Percentiles rank a stretch among this genome's conserved stretches.
Evolutionary conservation across 2,797 vertebrate genomes (phyloP).

Genomic region (Oreochromis grahami): DNA sequence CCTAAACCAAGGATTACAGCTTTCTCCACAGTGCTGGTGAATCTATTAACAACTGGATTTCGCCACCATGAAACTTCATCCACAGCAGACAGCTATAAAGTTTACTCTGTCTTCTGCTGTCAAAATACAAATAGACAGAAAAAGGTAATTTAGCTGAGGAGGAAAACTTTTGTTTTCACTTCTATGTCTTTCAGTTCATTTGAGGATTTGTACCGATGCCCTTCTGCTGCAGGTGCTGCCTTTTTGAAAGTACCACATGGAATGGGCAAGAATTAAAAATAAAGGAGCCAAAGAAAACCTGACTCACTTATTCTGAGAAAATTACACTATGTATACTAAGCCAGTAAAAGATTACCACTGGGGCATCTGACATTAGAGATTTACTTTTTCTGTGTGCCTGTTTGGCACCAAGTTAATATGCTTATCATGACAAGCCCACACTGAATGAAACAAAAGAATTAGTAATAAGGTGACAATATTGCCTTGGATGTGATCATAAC

Average conservation of each 20-base stretch:
- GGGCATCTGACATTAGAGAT: background rate
- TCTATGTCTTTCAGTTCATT: background rate
- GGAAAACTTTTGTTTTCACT: background rate
- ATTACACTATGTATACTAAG: background rate
- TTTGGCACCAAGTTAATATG: background rate
- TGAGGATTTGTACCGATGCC: background rate
- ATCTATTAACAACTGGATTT: background rate
- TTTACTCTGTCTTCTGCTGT: background rate
- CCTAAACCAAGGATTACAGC: conserved; percentile 28
- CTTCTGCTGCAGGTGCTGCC: background rate
- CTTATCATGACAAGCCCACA: background rate
- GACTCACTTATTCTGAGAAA: background rate
- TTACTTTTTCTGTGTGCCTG: background rate
- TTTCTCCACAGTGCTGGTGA: background rate
- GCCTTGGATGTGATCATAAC: background rate
- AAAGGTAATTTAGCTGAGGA: background rate
- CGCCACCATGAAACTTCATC: background rate
- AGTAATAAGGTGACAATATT: background rate
- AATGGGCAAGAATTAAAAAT: background rate
- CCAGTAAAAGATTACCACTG: background rate
- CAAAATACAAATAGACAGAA: background rate
- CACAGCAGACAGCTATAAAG: background rate
- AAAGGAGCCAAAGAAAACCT: background rate
- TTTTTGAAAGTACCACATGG: conserved; percentile 9
- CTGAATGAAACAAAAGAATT: background rate